phyloP scores from a whole-genome alignment of 2,113 vertebrate genomes.

The Scartelaos histophorus region DNA sequence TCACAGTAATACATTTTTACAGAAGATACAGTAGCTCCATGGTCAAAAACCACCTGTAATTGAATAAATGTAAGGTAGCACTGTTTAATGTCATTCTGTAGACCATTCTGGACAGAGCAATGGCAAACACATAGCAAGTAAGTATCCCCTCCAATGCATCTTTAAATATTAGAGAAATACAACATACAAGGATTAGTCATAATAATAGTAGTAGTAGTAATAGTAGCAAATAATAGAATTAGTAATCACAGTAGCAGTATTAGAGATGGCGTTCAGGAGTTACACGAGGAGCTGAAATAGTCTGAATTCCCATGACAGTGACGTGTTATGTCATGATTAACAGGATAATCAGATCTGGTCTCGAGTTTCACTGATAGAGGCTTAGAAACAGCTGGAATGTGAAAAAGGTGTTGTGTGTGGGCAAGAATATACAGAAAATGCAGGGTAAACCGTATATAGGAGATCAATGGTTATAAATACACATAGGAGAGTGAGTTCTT shows the following conservation, averaged over 20 bases:
- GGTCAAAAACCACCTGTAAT: no score
- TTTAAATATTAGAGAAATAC: no score
- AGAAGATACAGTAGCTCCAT: no score
- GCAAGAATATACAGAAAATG: background rate
- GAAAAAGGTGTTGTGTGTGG: background rate
- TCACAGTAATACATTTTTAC: no score
- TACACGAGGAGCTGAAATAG: slow-evolving; percentile 11
- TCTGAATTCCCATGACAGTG: slow-evolving; percentile 47
- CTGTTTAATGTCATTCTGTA: no score
- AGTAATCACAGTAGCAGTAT: background rate
- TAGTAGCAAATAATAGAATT: background rate
- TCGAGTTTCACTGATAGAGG: slow-evolving; percentile 65
- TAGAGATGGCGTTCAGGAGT: background rate
- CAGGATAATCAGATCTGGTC: slow-evolving; percentile 74
- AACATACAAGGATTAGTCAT: no score
- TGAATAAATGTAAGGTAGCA: no score
- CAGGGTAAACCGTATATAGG: slow-evolving; percentile 1
- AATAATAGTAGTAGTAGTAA: background rate
- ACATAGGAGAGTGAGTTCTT: no score
- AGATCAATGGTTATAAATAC: background rate
- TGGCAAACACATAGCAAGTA: no score
- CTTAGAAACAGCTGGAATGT: slow-evolving; percentile 68
- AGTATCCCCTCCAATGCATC: no score
- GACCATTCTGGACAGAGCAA: no score
- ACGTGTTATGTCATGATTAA: slow-evolving; percentile 51